Percentiles rank a stretch among this genome's conserved stretches.
These are phyloP conservation scores for Corythornis madagascariensis DNA, from an alignment of 2,113 vertebrate species.

Conservation along the genomic window DNA sequence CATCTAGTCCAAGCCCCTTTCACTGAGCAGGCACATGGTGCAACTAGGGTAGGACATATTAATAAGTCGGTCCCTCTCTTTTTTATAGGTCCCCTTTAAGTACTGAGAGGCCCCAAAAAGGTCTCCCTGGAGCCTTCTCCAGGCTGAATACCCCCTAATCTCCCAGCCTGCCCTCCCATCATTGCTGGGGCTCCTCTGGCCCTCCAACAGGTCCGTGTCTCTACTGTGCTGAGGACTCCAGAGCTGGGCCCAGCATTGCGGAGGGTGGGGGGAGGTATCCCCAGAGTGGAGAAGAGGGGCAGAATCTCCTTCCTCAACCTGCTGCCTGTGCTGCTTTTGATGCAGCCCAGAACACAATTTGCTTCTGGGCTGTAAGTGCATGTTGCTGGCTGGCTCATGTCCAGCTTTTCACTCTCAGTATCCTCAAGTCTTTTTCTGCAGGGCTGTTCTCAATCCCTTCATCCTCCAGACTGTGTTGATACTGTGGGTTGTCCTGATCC, in stretches of 20 bases:
- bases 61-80: background rate
- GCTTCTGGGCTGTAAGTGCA: background rate
- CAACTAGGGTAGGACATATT: too few relatives aligned
- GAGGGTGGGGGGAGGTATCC: background rate
- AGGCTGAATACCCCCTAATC: background rate
- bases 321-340: background rate
- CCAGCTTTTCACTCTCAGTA: background rate
- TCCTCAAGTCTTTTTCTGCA: background rate
- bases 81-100: background rate
- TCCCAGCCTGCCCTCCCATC: too few relatives aligned
- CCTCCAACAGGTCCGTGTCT: background rate
- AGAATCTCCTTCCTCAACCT: background rate
- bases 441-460: background rate
- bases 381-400: too few relatives aligned
- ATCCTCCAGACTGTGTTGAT: background rate
- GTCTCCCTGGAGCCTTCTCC: background rate
- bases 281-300: background rate
- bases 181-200: background rate
- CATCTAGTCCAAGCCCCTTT: background rate
- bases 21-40: background rate
- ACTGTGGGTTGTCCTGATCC: background rate
- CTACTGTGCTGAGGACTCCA: background rate
- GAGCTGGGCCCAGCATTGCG: background rate
- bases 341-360: background rate
- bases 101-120: background rate